phyloP scores from a whole-genome alignment of 2,888 invertebrate genomes.

The Polietes domitor region DNA sequence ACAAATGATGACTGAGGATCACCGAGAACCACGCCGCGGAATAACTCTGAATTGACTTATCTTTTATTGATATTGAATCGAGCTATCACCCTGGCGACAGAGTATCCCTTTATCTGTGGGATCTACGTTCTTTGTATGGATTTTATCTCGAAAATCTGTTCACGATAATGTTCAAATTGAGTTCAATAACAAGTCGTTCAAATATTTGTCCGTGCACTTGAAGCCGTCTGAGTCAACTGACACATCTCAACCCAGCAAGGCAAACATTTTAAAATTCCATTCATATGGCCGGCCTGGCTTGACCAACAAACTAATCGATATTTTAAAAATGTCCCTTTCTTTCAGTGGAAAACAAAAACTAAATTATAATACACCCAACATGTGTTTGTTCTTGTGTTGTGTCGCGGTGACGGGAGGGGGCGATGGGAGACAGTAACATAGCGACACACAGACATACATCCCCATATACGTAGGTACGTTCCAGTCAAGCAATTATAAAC shows the following conservation, averaged over 20 bases:
- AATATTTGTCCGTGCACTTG: conserved; percentile 57
- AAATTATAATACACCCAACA: not conserved
- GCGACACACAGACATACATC: not conserved
- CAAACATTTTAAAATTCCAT: conserved; percentile 36
- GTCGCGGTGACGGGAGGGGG: too few relatives aligned
- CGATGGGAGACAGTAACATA: not conserved
- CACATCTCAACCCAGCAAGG: conserved; percentile 18
- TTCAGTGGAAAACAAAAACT: not conserved
- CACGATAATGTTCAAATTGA: not conserved
- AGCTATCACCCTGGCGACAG: not conserved
- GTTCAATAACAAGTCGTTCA: conserved; percentile 3
- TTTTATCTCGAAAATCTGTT: not conserved
- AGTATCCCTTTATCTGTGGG: not conserved
- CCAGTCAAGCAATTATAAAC: conserved; percentile 49
- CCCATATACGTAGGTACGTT: not conserved
- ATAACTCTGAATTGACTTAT: not conserved
- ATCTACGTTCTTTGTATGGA: conserved; percentile 1
- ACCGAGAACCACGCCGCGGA: too few relatives aligned
- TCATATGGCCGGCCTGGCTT: conserved; percentile 2
- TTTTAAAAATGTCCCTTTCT: conserved; percentile 46
- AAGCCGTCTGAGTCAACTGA: conserved; percentile 31
- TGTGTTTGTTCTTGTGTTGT: not conserved
- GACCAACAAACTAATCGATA: conserved; percentile 56
- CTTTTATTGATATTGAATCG: not conserved
- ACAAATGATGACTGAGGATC: not conserved